Conservation (phyloP, 1,140 invertebrate genomes). For the Meteorus sp. region DNA sequence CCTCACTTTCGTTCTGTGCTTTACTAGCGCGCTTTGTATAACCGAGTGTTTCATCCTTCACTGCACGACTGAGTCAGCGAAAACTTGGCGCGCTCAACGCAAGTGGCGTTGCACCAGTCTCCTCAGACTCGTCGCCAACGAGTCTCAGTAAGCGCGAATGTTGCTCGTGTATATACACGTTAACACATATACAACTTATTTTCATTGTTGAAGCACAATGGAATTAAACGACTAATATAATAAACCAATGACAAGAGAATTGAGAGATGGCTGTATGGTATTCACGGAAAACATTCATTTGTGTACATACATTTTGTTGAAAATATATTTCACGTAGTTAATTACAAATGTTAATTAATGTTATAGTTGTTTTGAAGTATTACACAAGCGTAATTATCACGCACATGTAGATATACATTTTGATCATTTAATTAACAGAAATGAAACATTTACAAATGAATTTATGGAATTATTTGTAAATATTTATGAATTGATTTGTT, state of each 20-base stretch:
- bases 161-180: background rate
- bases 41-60: conserved; percentile 13
- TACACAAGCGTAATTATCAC: no score
- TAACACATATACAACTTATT: background rate
- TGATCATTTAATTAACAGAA: no score
- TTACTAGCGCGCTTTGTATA: conserved; percentile 2
- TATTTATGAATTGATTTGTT: no score
- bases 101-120: background rate
- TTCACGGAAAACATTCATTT: background rate
- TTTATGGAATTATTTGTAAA: no score
- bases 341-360: background rate
- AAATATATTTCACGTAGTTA: background rate
- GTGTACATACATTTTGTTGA: no score
- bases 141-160: background rate
- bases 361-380: background rate
- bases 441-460: no score
- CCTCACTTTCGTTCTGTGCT: conserved; percentile 16
- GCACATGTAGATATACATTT: no score
- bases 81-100: conserved; percentile 19
- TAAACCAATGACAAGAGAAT: conserved; percentile 11
- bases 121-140: conserved; percentile 20
- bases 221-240: conserved; percentile 25
- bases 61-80: conserved; percentile 26
- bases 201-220: conserved; percentile 25
- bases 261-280: background rate